Percentiles rank a stretch among this genome's conserved stretches.
Evolutionary conservation across 2,113 vertebrate genomes (phyloP).

Genomic region (Puffinus mauretanicus): DNA sequence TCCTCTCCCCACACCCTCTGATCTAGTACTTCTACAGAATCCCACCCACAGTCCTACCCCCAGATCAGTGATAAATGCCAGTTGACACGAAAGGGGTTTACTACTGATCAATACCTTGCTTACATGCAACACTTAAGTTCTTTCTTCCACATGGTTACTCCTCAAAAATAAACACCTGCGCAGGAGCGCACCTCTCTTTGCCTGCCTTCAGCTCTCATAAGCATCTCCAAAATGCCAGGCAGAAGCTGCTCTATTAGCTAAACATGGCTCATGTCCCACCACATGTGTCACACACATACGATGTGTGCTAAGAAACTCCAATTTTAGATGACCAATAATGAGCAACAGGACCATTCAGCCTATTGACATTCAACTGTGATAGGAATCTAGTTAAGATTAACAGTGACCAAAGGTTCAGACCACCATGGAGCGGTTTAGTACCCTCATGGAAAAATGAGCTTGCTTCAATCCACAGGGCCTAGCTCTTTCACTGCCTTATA

Average conservation of each 20-base stretch:
- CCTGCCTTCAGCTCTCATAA: not conserved
- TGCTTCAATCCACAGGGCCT: not conserved
- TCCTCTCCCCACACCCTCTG: not conserved
- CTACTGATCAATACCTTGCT: not conserved
- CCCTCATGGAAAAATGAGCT: not conserved
- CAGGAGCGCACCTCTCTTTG: not conserved
- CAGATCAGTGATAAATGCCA: not conserved
- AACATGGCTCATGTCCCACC: not conserved
- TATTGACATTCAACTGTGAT: not conserved
- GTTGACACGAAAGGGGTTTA: not conserved
- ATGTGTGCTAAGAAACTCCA: not conserved
- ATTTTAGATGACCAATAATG: not conserved
- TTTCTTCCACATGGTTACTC: not conserved
- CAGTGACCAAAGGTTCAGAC: not conserved
- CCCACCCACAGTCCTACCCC: not conserved
- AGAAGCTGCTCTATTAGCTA: not conserved
- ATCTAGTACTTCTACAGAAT: not conserved
- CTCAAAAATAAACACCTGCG: not conserved
- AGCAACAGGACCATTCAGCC: not conserved
- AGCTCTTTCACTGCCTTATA: not conserved
- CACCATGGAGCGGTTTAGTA: rapidly evolving
- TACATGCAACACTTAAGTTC: not conserved
- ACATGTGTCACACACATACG: not conserved
- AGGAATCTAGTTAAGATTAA: not conserved
- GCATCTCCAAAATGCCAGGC: not conserved